Evolutionary conservation across 2,797 vertebrate species (phyloP).

Genomic region (Chloroceryle inda): DNA sequence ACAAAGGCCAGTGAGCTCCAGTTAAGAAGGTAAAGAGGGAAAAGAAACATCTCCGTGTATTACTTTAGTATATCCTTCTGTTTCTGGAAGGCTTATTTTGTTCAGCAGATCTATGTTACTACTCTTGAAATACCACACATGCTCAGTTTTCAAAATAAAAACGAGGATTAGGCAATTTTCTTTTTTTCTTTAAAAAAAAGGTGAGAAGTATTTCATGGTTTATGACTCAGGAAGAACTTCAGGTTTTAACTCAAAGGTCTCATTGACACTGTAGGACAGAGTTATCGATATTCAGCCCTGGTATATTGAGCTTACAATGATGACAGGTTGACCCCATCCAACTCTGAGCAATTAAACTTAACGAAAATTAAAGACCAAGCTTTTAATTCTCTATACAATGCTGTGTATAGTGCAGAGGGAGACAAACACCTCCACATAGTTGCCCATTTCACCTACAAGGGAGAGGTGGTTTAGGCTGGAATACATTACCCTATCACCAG

Average conservation of each 20-base stretch:
- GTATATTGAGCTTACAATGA: neutral
- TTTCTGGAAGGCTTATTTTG: neutral
- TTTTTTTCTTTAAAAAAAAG: neutral
- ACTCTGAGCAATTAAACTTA: neutral
- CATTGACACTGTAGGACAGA: neutral
- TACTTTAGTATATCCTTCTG: neutral
- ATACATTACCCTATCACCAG: neutral
- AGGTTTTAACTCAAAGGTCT: neutral
- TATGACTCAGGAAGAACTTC: neutral
- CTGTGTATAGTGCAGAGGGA: neutral
- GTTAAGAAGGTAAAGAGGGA: neutral
- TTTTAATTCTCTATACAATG: neutral
- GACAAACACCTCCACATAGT: neutral
- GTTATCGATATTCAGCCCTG: neutral
- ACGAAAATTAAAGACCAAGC: neutral
- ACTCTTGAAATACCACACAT: neutral
- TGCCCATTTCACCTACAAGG: neutral
- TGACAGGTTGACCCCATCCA: neutral
- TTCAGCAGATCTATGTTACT: neutral
- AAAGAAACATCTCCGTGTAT: neutral
- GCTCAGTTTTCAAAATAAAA: neutral
- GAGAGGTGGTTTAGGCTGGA: neutral
- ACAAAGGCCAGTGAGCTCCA: slow-evolving; percentile 8
- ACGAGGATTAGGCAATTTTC: rapidly evolving
- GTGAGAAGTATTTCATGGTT: neutral